A percentile compares a stretch with the other conserved stretches of the same genome.
These are phyloP conservation scores for Cavia aperea DNA, from an alignment of 2,113 vertebrate species.

Conservation along the genomic window DNA sequence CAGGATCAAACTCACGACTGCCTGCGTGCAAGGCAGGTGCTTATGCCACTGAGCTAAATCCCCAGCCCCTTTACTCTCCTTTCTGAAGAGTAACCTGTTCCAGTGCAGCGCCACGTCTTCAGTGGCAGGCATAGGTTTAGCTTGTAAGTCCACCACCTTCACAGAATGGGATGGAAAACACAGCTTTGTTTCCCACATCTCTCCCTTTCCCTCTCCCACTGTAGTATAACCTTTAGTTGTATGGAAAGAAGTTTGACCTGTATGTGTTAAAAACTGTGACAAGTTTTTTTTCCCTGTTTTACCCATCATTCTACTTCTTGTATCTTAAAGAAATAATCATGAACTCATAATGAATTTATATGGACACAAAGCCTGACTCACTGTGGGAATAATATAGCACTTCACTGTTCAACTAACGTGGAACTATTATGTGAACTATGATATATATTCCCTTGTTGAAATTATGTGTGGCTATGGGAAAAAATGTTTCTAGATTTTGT, in stretches of 20 bases:
- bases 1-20: too few species aligned
- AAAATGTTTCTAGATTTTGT: neutral
- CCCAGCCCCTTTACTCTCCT: neutral
- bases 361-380: neutral
- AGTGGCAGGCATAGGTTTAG: neutral
- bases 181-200: neutral
- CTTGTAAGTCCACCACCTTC: neutral
- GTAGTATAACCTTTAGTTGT: neutral
- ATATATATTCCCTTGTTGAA: neutral
- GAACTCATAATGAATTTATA: neutral
- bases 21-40: too few species aligned
- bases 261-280: neutral
- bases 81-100: neutral
- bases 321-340: slow-evolving; percentile 24
- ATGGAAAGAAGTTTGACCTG: neutral
- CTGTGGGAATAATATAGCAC: neutral
- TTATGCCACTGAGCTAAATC: too few species aligned
- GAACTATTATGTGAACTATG: neutral
- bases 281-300: neutral
- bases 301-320: neutral
- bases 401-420: neutral
- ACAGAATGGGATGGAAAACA: neutral
- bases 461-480: neutral
- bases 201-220: neutral
- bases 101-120: neutral